Evolutionary conservation across 2,113 vertebrate species (phyloP).

Genomic region (Glareola pratincola): DNA sequence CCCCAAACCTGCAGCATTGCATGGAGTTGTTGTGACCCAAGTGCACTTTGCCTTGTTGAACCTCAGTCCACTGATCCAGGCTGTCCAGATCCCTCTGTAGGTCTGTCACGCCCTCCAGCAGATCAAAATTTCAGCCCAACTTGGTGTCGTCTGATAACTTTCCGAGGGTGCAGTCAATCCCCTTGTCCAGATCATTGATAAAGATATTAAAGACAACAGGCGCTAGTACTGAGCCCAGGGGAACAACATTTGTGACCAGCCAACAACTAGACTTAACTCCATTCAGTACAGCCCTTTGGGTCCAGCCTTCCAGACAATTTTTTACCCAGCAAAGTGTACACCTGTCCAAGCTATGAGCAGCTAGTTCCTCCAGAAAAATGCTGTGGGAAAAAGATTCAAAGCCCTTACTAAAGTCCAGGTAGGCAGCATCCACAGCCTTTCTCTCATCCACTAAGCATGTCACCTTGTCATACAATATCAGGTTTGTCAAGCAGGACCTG

Average conservation of each 20-base stretch:
- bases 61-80: background rate
- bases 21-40: background rate
- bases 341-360: no score
- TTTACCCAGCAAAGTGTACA: no score
- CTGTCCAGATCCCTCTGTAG: background rate
- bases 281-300: background rate
- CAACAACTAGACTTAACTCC: background rate
- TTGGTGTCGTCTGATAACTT: background rate
- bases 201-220: background rate
- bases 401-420: no score
- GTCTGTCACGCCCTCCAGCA: background rate
- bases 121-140: background rate
- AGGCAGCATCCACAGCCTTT: no score
- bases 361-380: no score
- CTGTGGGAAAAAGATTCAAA: no score
- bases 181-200: background rate
- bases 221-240: background rate
- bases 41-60: background rate
- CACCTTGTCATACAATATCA: no score
- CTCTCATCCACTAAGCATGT: no score
- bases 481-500: no score
- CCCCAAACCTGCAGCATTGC: background rate
- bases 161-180: background rate
- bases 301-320: no score
- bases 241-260: background rate